These are phyloP conservation scores for Drosophila pandora DNA, from an alignment of 1,140 invertebrate genomes.

Conservation along the genomic window DNA sequence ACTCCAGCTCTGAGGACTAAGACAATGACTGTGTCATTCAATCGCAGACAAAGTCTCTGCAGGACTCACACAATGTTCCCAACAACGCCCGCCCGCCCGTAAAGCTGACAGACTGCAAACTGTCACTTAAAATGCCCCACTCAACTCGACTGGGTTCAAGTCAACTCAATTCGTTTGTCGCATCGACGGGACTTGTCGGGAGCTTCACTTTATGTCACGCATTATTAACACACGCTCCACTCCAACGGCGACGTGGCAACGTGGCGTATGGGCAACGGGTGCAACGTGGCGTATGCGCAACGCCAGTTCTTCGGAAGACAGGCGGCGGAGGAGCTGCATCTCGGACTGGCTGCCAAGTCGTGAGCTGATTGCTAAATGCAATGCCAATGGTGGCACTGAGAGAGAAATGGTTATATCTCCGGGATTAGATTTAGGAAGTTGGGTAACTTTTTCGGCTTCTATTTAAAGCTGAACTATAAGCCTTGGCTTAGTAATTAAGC, in stretches of 20 bases:
- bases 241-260: conserved; percentile 41
- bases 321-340: conserved; percentile 16
- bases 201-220: conserved; percentile 75
- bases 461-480: background rate
- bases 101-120: conserved; percentile 39
- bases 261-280: conserved; percentile 72
- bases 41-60: conserved; percentile 35
- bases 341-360: conserved; percentile 50
- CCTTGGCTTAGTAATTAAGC: background rate
- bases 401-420: background rate
- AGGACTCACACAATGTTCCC: conserved; percentile 4
- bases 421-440: background rate
- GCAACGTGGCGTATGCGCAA: conserved; percentile 78
- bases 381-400: conserved; percentile 42
- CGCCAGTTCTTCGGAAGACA: conserved; percentile 18
- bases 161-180: conserved; percentile 75
- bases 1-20: conserved; percentile 9
- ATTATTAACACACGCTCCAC: conserved; percentile 77
- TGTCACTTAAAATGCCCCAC: conserved; percentile 70
- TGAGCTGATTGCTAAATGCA: conserved; percentile 78
- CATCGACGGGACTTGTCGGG: conserved; percentile 53
- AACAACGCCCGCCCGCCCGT: conserved; percentile 6
- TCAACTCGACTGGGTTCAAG: conserved; percentile 53
- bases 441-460: background rate
- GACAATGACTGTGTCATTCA: conserved; percentile 46